These are phyloP conservation scores for Cerceris ruficornis DNA, from an alignment of 2,888 invertebrate species.

Conservation along the genomic window DNA sequence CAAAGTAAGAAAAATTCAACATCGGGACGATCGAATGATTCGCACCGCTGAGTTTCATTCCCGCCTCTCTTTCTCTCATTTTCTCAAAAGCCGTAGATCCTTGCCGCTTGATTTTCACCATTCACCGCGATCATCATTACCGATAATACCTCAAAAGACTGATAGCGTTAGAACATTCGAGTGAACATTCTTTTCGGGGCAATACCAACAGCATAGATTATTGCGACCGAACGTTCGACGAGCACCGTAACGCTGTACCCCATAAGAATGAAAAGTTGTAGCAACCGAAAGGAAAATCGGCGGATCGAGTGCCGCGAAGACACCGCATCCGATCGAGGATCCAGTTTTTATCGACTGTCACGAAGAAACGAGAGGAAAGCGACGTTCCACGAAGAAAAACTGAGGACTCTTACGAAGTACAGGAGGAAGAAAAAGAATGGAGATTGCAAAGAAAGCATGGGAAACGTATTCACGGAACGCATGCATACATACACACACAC, in stretches of 20 bases:
- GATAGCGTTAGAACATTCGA: slow-evolving; percentile 53
- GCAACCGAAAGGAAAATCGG: not conserved
- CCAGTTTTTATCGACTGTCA: too few relatives aligned
- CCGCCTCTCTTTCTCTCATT: not conserved
- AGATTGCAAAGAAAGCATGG: not conserved
- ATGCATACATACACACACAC: slow-evolving; percentile 11
- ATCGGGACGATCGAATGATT: too few relatives aligned
- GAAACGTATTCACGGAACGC: slow-evolving; percentile 24
- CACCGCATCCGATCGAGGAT: too few relatives aligned
- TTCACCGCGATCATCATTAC: slow-evolving; percentile 56
- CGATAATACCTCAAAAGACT: slow-evolving; percentile 58
- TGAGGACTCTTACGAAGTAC: not conserved
- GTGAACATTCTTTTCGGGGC: slow-evolving; percentile 6
- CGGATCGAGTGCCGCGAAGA: too few relatives aligned
- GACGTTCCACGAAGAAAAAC: not conserved
- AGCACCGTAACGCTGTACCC: slow-evolving; percentile 26
- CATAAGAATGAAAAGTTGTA: not conserved
- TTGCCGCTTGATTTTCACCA: slow-evolving; percentile 25
- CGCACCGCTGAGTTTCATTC: not conserved
- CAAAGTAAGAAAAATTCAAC: too few relatives aligned
- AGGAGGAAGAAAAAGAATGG: not conserved
- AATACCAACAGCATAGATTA: not conserved
- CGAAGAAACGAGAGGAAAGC: not conserved
- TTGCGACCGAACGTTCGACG: not conserved
- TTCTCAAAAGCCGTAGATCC: not conserved